phyloP scores from a whole-genome alignment of 2,888 invertebrate genomes.

The Acrobasis consociella region DNA sequence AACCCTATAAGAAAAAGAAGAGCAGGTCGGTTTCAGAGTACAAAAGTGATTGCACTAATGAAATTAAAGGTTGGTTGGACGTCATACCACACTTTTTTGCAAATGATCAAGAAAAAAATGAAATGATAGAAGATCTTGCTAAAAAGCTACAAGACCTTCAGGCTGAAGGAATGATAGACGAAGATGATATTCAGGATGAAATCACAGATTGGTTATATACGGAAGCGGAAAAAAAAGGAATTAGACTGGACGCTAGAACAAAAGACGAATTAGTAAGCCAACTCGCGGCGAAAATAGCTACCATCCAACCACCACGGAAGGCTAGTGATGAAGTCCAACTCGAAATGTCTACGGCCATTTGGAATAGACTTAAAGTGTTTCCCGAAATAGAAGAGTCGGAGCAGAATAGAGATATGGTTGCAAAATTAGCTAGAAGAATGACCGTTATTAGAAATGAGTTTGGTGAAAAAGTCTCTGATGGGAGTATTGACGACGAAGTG shows the following conservation, averaged over 20 bases:
- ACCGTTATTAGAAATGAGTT: not conserved
- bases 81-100: constrained; percentile 24
- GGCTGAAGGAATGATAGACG: not conserved
- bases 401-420: not conserved
- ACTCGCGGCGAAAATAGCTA: not conserved
- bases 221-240: constrained; percentile 5
- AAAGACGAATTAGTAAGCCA: not conserved
- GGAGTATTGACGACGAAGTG: constrained; percentile 19
- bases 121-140: constrained; percentile 22
- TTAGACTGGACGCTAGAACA: not conserved
- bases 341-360: not conserved
- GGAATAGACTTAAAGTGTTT: not conserved
- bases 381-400: constrained; percentile 5
- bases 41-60: constrained; percentile 15
- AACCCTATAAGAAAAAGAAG: constrained; percentile 11
- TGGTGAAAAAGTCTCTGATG: constrained; percentile 1
- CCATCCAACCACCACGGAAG: not conserved
- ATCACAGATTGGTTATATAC: constrained; percentile 23
- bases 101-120: constrained; percentile 14
- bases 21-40: not conserved
- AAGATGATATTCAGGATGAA: constrained; percentile 23
- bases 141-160: constrained; percentile 24
- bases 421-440: not conserved
- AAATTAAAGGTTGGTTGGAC: constrained; percentile 23
- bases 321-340: not conserved